These are phyloP conservation scores for Lycopodina hypogea DNA, from an alignment of 37 sponge, comb jelly and placozoan genomes.

Conservation along the genomic window DNA sequence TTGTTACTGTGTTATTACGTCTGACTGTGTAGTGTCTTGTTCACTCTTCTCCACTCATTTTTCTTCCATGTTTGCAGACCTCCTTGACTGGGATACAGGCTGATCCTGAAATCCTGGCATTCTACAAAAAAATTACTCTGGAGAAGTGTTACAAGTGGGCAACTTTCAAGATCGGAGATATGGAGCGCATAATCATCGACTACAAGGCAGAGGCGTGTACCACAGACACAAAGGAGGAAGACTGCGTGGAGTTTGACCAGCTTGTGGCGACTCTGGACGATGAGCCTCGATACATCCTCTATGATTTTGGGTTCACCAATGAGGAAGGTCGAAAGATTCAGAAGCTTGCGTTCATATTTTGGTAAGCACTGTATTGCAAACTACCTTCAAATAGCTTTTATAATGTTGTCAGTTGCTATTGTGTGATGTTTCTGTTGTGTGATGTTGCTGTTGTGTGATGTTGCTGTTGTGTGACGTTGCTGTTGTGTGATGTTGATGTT, in stretches of 20 bases:
- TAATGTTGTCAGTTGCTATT: no score
- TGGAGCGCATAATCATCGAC: slow-evolving; percentile 41
- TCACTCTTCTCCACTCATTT: no score
- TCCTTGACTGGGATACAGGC: slow-evolving; percentile 63
- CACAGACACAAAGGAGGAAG: slow-evolving; percentile 32
- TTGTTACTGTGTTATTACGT: no score
- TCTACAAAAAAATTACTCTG: slow-evolving; percentile 56
- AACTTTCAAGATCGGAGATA: slow-evolving; percentile 51
- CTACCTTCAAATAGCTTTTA: no score
- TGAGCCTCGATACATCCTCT: slow-evolving; percentile 63
- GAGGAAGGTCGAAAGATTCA: slow-evolving; percentile 46
- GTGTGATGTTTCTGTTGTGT: no score
- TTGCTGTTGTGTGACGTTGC: no score
- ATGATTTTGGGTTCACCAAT: slow-evolving; percentile 56
- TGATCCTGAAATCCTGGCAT: slow-evolving; percentile 21
- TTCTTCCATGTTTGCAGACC: no score
- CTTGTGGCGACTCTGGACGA: slow-evolving; percentile 21
- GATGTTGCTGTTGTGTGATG: no score
- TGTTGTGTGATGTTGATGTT: no score
- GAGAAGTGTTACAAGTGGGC: slow-evolving; percentile 40
- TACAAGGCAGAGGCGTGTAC: background rate
- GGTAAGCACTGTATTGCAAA: no score
- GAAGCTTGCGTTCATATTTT: slow-evolving; percentile 73
- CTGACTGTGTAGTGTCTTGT: no score
- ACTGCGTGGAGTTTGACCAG: slow-evolving; percentile 28